Evolutionary conservation across 2,888 invertebrate species (phyloP).

Genomic region (Volucella zonaria): DNA sequence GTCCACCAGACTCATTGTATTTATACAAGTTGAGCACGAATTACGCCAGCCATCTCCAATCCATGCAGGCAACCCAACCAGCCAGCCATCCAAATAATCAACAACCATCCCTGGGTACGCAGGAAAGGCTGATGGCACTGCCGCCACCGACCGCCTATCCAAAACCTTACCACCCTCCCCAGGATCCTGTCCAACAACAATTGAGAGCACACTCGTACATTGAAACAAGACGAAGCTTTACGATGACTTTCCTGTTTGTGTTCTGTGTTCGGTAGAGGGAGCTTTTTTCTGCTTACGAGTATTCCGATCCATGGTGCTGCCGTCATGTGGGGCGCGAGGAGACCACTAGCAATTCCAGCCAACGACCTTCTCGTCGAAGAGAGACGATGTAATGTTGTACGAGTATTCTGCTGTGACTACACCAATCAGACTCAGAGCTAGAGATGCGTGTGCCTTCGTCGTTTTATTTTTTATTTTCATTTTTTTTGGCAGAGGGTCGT

Average conservation of each 20-base stretch:
- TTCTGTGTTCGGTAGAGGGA: constrained; percentile 22
- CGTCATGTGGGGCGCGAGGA: neutral
- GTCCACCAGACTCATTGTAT: constrained; percentile 73
- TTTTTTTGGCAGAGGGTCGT: constrained; percentile 19
- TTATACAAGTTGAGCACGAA: constrained; percentile 74
- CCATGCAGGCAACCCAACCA: too few species aligned
- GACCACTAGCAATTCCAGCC: constrained; percentile 57
- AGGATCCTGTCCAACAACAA: neutral
- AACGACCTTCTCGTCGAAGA: constrained; percentile 70
- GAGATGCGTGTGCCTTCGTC: constrained; percentile 68
- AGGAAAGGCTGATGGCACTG: constrained; percentile 55
- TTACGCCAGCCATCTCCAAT: constrained; percentile 52
- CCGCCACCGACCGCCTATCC: constrained; percentile 57
- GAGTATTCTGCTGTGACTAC: constrained; percentile 9
- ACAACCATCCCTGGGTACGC: constrained; percentile 59
- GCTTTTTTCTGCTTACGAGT: constrained; percentile 52
- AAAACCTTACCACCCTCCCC: constrained; percentile 11
- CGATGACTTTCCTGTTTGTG: constrained; percentile 72
- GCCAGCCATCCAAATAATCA: constrained; percentile 69
- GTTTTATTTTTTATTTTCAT: constrained; percentile 14
- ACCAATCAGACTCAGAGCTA: constrained; percentile 4
- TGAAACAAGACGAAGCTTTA: constrained; percentile 59
- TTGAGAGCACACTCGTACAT: constrained; percentile 19
- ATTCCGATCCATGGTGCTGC: constrained; percentile 27
- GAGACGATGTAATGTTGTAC: constrained; percentile 48